Base-by-base conservation (phyloP, 2,888 invertebrate genomes). In the Carcina quercana region DNA sequence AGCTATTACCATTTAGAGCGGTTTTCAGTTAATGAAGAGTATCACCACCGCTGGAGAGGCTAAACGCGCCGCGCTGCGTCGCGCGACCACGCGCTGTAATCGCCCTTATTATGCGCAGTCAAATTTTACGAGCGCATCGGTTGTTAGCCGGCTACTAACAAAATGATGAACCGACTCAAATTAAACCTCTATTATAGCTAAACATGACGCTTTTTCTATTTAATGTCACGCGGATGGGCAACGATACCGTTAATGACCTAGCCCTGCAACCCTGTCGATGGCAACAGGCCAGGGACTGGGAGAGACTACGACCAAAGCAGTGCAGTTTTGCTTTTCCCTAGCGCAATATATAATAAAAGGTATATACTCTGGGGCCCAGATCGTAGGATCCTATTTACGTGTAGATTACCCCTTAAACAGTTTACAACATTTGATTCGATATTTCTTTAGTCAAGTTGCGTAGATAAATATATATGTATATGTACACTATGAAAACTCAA, bases 101-200 rank as follows among this genome's bases (percentile, higher is more conserved):
- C 69, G 72, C 66, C 53, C 78, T 78, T 72, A 79, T 78, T 80
- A 79, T 74, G 65, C 47, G 73, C 79, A 79, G 75, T 79, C 79
- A 79, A 79, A 78, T 82, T 82, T 80, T 79, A 82, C 69, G 79
- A 80, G 60, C 76, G 57, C 68, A 64, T 67, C 66, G 75, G 68
- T 65, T 72, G 70, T 72, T 71, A 71, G 61, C 63, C 61, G n/a
- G 67, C 64, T 67, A 65, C 68, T 66, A 69, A 69, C 65, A 71
- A 69, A 74, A 69, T 71, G 63, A 69, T 63, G 61, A 66, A 66
- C 65, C 53, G 63, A 59, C 66, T 67, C 57, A 64, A 73, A 73
- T 73, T 72, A 71, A 73, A 63, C 64, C 59, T 60, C 65, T 59
- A 65, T 71, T 67, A 71, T 53, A 54, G 60, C 50, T 63, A 56